Conservation (phyloP, 1,140 invertebrate genomes). For the Drosophila miranda region DNA sequence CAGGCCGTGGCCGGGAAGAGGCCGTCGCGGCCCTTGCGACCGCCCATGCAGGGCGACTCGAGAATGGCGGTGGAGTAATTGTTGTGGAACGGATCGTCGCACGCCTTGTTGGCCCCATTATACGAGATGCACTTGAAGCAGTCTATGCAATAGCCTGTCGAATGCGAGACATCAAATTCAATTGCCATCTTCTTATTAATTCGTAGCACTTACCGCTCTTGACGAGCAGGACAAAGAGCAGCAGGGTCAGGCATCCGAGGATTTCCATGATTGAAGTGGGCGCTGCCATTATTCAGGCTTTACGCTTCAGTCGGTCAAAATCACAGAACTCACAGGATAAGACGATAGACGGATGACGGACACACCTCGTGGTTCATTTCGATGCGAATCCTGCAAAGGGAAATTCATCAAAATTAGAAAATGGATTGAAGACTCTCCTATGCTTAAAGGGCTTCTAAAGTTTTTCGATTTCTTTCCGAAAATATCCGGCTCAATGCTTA, state of each 20-base stretch:
- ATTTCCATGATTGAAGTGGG: conserved; percentile 61
- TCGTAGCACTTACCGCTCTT: conserved; percentile 51
- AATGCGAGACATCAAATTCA: background rate
- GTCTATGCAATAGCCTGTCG: conserved; percentile 88
- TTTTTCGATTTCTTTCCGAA: conserved; percentile 32
- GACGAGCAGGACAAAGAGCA: conserved; percentile 61
- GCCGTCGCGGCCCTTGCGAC: conserved; percentile 94
- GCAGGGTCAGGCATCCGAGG: conserved; percentile 49
- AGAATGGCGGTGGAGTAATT: conserved; percentile 92
- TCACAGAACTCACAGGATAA: conserved; percentile 31
- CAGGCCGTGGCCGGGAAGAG: conserved; percentile 98
- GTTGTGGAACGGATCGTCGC: conserved; percentile 98
- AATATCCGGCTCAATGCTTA: conserved; percentile 21
- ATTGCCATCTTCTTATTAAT: background rate
- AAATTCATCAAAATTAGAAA: conserved; percentile 39
- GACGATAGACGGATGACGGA: conserved; percentile 23
- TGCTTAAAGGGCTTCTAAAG: conserved; percentile 8
- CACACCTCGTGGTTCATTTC: conserved; percentile 51
- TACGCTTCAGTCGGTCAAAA: conserved; percentile 14
- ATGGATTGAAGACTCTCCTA: conserved; percentile 30
- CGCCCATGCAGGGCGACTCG: conserved; percentile 96
- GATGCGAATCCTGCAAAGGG: conserved; percentile 12
- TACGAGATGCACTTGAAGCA: conserved; percentile 98
- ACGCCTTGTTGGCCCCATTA: conserved; percentile 92
- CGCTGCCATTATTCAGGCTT: conserved; percentile 43